phyloP scores from a whole-genome alignment of 92 coral and sea anemone genomes.

The Hydrozoanthus gracilis region DNA sequence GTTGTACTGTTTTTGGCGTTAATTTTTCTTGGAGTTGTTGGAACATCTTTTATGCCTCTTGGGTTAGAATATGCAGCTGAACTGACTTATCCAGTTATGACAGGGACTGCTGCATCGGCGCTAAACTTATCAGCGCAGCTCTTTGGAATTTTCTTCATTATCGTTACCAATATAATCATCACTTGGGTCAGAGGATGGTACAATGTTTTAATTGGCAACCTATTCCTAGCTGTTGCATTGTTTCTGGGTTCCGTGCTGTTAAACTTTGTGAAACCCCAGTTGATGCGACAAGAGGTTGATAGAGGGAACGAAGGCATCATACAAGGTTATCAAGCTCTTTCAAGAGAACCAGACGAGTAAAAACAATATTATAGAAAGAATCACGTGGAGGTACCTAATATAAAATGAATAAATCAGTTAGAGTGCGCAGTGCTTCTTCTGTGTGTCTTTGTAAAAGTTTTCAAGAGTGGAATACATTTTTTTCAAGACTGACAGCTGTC shows the following conservation, averaged over 20 bases:
- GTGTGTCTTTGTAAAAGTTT: no score
- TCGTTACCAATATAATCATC: constrained; percentile 45
- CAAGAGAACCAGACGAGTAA: constrained; percentile 5
- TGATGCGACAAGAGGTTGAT: constrained; percentile 66
- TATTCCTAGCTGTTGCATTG: constrained; percentile 59
- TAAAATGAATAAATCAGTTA: no score
- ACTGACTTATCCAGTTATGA: constrained; percentile 72
- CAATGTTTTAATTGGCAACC: constrained; percentile 53
- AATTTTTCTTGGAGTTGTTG: constrained; percentile 62
- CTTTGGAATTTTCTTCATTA: constrained; percentile 68
- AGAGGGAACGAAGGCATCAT: background rate
- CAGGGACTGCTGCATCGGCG: constrained; percentile 68
- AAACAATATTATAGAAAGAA: background rate
- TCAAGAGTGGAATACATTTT: no score
- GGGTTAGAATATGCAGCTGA: constrained; percentile 76
- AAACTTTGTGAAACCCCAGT: constrained; percentile 60
- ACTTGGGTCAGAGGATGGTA: constrained; percentile 46
- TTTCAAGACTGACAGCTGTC: no score
- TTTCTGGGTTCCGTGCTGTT: constrained; percentile 57
- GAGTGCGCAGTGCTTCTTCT: no score
- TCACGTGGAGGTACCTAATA: no score
- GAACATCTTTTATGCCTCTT: constrained; percentile 72
- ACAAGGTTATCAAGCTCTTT: background rate
- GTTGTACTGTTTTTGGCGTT: constrained; percentile 55
- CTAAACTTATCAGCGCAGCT: constrained; percentile 70